Percentiles rank a stretch among this genome's conserved stretches.
Evolutionary conservation across 2,797 vertebrate species (phyloP).

Genomic region (Cygnus olor): DNA sequence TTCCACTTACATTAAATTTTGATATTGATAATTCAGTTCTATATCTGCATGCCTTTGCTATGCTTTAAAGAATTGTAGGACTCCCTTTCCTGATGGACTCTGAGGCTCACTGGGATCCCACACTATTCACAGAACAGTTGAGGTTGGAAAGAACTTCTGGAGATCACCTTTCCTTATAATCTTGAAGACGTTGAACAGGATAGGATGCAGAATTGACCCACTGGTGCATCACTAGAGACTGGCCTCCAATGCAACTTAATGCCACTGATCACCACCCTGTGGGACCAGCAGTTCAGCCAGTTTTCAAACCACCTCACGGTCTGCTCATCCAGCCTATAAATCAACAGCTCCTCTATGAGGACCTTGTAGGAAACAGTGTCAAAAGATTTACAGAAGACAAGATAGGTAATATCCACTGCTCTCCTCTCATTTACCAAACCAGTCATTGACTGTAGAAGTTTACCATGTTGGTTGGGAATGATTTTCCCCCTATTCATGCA

Average conservation of each 20-base stretch:
- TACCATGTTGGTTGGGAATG: not conserved
- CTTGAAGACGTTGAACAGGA: not conserved
- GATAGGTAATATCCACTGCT: not conserved
- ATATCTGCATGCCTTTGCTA: not conserved
- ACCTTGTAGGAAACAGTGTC: not conserved
- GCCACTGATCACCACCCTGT: not conserved
- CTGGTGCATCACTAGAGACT: not conserved
- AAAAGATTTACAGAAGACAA: not conserved
- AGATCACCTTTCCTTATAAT: not conserved
- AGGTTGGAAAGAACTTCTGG: not conserved
- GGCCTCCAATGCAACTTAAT: not conserved
- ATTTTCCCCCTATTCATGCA: not conserved
- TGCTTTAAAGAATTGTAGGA: not conserved
- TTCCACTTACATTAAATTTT: not conserved
- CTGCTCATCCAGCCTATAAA: not conserved
- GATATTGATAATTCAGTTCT: not conserved
- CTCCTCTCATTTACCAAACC: not conserved
- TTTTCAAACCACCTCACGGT: not conserved
- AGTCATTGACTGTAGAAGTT: not conserved
- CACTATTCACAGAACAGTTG: not conserved
- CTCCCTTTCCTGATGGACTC: not conserved
- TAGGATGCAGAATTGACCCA: not conserved
- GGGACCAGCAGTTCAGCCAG: not conserved
- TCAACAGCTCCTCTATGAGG: not conserved
- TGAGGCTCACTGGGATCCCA: not conserved